Percentiles rank a stretch among this genome's conserved stretches.
Conservation (phyloP, 2,888 invertebrate genomes). For the Hesperia comma region DNA sequence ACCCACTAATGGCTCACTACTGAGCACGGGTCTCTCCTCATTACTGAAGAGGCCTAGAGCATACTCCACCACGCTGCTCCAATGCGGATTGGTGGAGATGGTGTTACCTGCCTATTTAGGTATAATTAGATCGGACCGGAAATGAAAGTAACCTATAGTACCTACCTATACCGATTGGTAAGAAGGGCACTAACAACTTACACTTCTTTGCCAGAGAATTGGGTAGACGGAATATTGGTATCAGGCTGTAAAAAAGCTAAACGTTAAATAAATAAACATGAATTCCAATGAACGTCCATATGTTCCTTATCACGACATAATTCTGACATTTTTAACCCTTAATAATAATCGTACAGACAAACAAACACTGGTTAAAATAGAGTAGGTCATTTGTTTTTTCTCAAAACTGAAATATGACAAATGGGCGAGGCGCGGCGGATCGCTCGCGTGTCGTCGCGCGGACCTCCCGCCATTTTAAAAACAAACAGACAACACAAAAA, state of each 20-base stretch:
- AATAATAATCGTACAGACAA: slow-evolving; percentile 78
- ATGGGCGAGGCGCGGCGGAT: slow-evolving; percentile 71
- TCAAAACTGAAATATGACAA: slow-evolving; percentile 81
- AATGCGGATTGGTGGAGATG: no score
- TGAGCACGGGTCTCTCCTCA: no score
- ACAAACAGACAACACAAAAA: slow-evolving; percentile 82
- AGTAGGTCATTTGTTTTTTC: slow-evolving; percentile 81
- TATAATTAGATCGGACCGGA: no score
- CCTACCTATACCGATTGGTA: no score
- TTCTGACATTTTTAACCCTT: slow-evolving; percentile 77
- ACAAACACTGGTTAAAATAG: slow-evolving; percentile 78
- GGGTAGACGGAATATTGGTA: no score
- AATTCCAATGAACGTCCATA: slow-evolving; percentile 65
- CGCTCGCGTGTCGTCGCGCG: slow-evolving; percentile 82
- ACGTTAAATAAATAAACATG: slow-evolving; percentile 41
- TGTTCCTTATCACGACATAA: slow-evolving; percentile 71
- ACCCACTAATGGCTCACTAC: no score
- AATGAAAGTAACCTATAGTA: no score
- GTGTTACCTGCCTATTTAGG: no score
- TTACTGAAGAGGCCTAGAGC: no score
- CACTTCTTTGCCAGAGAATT: no score
- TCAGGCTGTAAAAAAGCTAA: background rate
- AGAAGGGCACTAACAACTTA: no score
- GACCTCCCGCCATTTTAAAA: slow-evolving; percentile 85
- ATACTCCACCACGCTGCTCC: no score